Evolutionary conservation across 2,888 invertebrate species (phyloP), one percentile per base, ranked within the genome.

Genomic region (Dryobota labecula): DNA sequence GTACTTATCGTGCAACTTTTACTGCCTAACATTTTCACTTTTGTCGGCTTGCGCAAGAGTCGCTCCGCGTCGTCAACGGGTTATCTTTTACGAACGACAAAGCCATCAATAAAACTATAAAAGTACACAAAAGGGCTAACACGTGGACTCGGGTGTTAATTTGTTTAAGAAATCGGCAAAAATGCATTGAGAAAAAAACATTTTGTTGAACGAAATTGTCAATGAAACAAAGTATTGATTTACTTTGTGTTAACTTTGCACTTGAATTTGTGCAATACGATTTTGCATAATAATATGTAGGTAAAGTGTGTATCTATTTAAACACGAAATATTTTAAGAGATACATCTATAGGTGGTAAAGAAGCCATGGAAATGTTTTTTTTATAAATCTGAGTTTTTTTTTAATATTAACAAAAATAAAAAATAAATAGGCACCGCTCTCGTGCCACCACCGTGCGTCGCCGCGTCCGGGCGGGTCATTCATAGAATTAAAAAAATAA

Each of bases 1-100:
- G 73, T 82, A 84, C 75, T 87, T 87, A 89, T 88, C 83, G 84
- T 51, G 62, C 84, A 85, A 92, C 91, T 93, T 94, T 94, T 93
- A 94, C 93, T 92, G 90, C 87, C 87, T 84, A 87, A 78, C 76
- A 91, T 90, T 95, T 94, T 95, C 95, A 95, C 95, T 95, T 95
- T 95, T 95, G 94, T 94, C 93, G 85, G 85, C 91, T 94, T 94
- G 92, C 92, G 94, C 92, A 94, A 94, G 88, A 82, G 79, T 75
- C 70, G 73, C 78, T 43, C 61, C 24, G 57, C 54, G n/a, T 66
- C 64, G 61, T 69, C 77, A 75, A 73, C 84, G 84, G 81, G 86
- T 87, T 86, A 88, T 89, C 88, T 88, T 88, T 62, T 68, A 63
- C 53, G 38, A 77, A 83, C 83, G 82, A 88, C 88, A 89, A 90